Conservation (phyloP, 2,888 invertebrate species). For the Alviniconcha strummeri region DNA sequence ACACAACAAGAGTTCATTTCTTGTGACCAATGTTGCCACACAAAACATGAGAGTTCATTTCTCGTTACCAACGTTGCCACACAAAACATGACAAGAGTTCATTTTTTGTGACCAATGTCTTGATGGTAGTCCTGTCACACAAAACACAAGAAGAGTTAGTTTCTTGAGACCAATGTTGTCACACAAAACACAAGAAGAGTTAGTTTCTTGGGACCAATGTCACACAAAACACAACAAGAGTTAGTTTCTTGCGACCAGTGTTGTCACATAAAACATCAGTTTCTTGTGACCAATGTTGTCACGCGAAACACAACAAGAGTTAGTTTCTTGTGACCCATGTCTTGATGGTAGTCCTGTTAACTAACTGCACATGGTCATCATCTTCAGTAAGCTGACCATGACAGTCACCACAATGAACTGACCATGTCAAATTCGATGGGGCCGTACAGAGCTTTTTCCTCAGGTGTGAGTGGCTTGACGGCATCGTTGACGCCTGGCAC, state of each 20-base stretch:
- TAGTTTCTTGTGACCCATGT: no score
- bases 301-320: background rate
- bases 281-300: background rate
- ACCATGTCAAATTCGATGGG: constrained; percentile 89
- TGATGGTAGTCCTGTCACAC: background rate
- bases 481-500: constrained; percentile 88
- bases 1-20: background rate
- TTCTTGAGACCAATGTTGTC: no score
- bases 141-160: background rate
- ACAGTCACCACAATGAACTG: constrained; percentile 20
- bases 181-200: background rate
- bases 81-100: background rate
- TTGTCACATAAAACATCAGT: background rate
- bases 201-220: background rate
- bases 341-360: background rate
- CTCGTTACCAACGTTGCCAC: background rate
- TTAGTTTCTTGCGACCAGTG: no score
- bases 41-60: background rate
- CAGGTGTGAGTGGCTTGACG: constrained; percentile 83
- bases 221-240: background rate
- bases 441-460: constrained; percentile 81
- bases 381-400: no score
- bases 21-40: no score
- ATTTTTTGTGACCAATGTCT: no score
- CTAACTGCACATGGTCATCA: no score